phyloP scores from a whole-genome alignment of 2,113 vertebrate species.

The Microtus ochrogaster region DNA sequence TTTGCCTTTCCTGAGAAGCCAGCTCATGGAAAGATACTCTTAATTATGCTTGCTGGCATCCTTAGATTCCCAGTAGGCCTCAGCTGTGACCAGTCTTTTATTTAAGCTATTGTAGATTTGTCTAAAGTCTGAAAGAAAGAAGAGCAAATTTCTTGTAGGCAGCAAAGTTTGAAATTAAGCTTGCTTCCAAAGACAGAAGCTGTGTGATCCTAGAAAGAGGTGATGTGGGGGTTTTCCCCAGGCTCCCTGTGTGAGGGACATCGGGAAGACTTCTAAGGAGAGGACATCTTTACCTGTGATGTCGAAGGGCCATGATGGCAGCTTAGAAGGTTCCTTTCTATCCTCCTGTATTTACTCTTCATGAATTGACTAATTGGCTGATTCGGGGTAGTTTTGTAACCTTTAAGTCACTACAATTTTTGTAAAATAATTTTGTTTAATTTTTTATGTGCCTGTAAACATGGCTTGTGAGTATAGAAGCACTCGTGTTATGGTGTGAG shows the following conservation, averaged over 20 bases:
- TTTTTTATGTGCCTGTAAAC: not conserved
- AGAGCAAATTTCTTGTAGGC: not conserved
- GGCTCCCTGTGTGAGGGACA: not conserved
- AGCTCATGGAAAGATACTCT: not conserved
- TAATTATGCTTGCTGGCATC: not conserved
- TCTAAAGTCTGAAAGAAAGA: not conserved
- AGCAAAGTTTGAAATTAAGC: constrained; percentile 41
- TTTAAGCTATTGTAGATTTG: not conserved
- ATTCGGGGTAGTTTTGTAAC: not conserved
- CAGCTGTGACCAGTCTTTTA: not conserved
- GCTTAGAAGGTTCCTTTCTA: not conserved
- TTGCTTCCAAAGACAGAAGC: not conserved
- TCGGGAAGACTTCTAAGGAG: not conserved
- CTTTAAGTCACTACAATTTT: not conserved
- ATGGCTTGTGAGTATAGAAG: not conserved
- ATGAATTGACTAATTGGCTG: not conserved
- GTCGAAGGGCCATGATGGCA: not conserved
- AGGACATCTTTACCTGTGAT: not conserved
- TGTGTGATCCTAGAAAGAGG: not conserved
- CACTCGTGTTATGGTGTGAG: accelerated
- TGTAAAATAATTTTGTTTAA: not conserved
- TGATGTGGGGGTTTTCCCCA: not conserved
- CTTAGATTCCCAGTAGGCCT: not conserved
- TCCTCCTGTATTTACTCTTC: not conserved
- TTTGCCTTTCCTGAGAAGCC: not conserved